These are phyloP conservation scores for Chanos chanos DNA, from an alignment of 2,797 vertebrate genomes.

Conservation along the genomic window DNA sequence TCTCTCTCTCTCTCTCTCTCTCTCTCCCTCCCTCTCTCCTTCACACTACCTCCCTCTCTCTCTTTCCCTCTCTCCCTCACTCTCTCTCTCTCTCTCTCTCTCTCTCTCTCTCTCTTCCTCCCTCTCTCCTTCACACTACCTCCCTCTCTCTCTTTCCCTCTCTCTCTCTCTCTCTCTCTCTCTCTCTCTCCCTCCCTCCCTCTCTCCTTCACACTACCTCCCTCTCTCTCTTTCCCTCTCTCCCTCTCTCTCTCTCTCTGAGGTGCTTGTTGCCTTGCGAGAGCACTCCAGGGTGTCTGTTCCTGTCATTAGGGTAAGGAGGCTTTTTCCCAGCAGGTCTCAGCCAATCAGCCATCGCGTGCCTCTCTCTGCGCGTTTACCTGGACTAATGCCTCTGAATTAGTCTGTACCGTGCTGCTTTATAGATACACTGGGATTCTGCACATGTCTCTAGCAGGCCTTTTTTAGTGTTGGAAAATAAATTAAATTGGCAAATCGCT, in stretches of 20 bases:
- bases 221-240: neutral
- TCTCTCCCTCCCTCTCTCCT: neutral
- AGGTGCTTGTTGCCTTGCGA: no score
- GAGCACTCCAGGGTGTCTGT: no score
- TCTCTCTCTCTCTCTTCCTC: neutral
- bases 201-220: no score
- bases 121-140: no score
- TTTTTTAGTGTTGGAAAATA: constrained; percentile 36
- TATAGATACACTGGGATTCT: constrained; percentile 26
- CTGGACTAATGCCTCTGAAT: constrained; percentile 40
- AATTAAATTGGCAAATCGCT: constrained; percentile 45
- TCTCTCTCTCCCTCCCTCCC: neutral
- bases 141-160: no score
- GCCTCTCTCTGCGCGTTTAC: constrained; percentile 14
- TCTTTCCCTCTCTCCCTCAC: no score
- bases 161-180: neutral
- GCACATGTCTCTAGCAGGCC: constrained; percentile 26
- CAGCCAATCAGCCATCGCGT: constrained; percentile 19
- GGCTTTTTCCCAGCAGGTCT: constrained; percentile 32
- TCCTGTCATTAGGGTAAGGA: constrained; percentile 9
- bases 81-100: neutral
- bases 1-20: constrained; percentile 4
- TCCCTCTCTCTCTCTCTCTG: neutral
- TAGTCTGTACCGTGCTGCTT: constrained; percentile 30
- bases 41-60: no score